Percentiles rank a stretch among this genome's conserved stretches.
phyloP scores from a whole-genome alignment of 2,888 invertebrate genomes.

The Idaea dimidiata region DNA sequence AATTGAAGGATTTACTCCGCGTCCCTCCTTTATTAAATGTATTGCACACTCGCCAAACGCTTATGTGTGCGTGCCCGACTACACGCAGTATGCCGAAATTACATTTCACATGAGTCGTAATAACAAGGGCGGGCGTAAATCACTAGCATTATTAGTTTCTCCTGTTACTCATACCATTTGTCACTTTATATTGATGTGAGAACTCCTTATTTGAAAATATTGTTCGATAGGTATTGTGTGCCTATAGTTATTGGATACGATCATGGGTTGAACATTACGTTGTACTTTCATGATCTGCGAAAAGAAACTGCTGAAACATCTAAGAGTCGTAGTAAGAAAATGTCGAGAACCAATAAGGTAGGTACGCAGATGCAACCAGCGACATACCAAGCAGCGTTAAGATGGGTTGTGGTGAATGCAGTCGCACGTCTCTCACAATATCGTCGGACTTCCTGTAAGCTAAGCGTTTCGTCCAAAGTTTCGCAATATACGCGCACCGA shows the following conservation, averaged over 20 bases:
- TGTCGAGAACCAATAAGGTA: background rate
- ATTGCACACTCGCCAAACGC: constrained; percentile 64
- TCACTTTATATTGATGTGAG: constrained; percentile 68
- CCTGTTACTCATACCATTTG: constrained; percentile 71
- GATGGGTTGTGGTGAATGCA: constrained; percentile 15
- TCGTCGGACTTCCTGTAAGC: constrained; percentile 74
- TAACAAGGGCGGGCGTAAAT: constrained; percentile 80
- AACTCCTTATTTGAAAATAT: constrained; percentile 35
- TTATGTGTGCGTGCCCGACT: constrained; percentile 54
- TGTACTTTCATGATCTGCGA: too few relatives aligned
- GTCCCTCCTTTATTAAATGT: constrained; percentile 81
- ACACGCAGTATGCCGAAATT: constrained; percentile 76
- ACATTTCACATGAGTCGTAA: constrained; percentile 81
- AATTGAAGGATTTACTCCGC: constrained; percentile 81
- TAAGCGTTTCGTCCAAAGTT: constrained; percentile 78
- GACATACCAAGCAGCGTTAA: background rate
- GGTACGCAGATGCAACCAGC: background rate
- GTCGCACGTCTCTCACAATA: constrained; percentile 49
- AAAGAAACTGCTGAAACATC: too few relatives aligned
- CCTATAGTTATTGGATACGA: background rate
- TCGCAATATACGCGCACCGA: constrained; percentile 78
- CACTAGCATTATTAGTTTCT: constrained; percentile 79
- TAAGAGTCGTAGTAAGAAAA: too few relatives aligned
- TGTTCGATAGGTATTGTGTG: background rate
- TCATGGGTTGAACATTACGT: background rate